Conservation (phyloP, 2,113 vertebrate genomes). For the Rhizomys pruinosus region DNA sequence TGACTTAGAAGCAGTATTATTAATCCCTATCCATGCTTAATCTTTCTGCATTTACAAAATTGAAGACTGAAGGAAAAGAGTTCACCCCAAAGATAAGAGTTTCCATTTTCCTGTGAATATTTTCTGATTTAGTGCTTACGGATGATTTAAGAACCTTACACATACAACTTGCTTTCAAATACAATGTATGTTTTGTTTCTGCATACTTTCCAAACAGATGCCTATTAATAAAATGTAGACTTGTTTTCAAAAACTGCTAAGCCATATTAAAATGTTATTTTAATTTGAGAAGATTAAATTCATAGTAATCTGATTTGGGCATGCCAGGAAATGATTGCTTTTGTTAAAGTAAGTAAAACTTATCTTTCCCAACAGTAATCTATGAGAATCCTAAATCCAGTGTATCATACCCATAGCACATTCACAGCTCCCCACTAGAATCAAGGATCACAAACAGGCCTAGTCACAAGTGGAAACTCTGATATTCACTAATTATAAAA, state of each 20-base stretch:
- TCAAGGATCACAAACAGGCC: neutral
- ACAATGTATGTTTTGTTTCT: neutral
- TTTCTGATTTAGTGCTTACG: neutral
- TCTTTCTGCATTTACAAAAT: neutral
- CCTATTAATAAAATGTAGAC: slow-evolving; percentile 56
- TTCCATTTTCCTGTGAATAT: neutral
- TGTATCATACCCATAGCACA: neutral
- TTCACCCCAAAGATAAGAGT: fast-evolving
- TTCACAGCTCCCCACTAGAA: neutral
- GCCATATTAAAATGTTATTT: slow-evolving; percentile 26
- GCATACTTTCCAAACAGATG: slow-evolving; percentile 27
- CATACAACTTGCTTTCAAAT: neutral
- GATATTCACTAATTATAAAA: neutral
- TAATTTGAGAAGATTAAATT: slow-evolving; percentile 48
- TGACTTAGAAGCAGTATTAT: neutral
- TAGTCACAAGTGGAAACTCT: neutral
- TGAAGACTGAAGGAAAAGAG: neutral
- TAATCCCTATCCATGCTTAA: neutral
- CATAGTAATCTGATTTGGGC: slow-evolving; percentile 23
- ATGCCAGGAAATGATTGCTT: neutral
- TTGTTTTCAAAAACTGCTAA: slow-evolving; percentile 49
- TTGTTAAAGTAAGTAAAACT: slow-evolving; percentile 24
- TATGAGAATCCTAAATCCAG: neutral
- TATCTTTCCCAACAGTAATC: neutral
- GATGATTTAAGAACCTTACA: neutral